A percentile compares a stretch with the other conserved stretches of the same genome.
These are phyloP conservation scores for Catharus minimus DNA, from an alignment of 2,113 vertebrate species.

Conservation along the genomic window DNA sequence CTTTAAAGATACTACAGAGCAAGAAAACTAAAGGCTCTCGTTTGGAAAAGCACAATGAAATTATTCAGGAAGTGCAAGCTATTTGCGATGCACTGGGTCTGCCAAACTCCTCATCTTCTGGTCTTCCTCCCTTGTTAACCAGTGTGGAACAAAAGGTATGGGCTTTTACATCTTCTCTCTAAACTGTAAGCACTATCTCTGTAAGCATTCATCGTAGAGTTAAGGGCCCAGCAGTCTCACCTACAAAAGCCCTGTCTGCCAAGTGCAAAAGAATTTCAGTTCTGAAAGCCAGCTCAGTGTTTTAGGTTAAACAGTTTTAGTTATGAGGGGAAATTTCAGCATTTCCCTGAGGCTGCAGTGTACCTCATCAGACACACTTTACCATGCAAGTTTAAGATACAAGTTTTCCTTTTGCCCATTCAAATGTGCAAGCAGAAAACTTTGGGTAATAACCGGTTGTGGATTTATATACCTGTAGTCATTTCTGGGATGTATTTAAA, in stretches of 20 bases:
- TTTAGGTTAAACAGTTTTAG: background rate
- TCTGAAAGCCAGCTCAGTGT: background rate
- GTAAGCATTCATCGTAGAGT: background rate
- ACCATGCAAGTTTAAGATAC: background rate
- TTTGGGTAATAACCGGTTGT: background rate
- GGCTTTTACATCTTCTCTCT: background rate
- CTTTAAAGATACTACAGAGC: conserved; percentile 83
- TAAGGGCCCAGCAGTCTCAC: background rate
- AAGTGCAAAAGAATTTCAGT: background rate
- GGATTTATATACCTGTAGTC: background rate
- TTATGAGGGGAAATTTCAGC: background rate
- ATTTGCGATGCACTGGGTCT: conserved; percentile 82
- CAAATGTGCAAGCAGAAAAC: background rate
- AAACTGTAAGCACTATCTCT: background rate
- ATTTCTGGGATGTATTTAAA: background rate
- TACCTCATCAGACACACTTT: background rate
- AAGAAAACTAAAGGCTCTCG: conserved; percentile 64
- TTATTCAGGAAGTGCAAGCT: conserved; percentile 76
- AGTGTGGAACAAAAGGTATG: conserved; percentile 84
- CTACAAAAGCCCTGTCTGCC: background rate
- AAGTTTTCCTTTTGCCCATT: background rate
- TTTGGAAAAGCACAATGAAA: conserved; percentile 65
- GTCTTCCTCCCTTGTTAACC: conserved; percentile 71
- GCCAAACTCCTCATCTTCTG: conserved; percentile 69
- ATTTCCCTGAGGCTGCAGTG: background rate